These are phyloP conservation scores for Noctua janthina DNA, from an alignment of 2,888 invertebrate genomes.

Conservation along the genomic window DNA sequence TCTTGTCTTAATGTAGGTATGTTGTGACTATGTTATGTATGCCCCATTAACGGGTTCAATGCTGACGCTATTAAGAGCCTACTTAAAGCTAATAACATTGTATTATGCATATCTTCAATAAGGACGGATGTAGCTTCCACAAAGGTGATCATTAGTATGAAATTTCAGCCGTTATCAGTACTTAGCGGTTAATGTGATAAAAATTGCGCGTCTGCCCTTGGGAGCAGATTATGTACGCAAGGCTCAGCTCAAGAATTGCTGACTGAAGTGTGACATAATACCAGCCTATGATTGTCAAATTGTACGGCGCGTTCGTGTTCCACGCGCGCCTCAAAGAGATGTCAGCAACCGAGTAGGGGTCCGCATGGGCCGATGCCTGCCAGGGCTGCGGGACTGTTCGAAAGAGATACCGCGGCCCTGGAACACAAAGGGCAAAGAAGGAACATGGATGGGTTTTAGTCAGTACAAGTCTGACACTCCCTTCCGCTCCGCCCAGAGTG, in stretches of 20 bases:
- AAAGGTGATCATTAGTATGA: conserved; percentile 47
- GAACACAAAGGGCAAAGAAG: no score
- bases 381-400: no score
- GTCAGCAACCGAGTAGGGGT: no score
- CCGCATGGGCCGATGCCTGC: no score
- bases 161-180: conserved; percentile 56
- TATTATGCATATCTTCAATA: conserved; percentile 9
- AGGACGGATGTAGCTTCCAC: conserved; percentile 27
- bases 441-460: no score
- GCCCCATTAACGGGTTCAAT: not conserved
- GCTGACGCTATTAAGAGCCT: not conserved
- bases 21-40: no score
- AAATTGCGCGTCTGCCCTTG: conserved; percentile 62
- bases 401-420: no score
- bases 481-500: no score
- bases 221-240: conserved; percentile 19
- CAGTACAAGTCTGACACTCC: no score
- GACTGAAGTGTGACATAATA: not conserved
- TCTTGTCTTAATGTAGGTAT: no score
- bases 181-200: conserved; percentile 58
- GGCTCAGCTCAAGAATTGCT: conserved; percentile 7
- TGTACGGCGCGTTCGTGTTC: no score
- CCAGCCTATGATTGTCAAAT: not conserved
- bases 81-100: not conserved
- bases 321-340: no score